phyloP scores from a whole-genome alignment of 2,113 vertebrate genomes.

The Climacteris rufus region DNA sequence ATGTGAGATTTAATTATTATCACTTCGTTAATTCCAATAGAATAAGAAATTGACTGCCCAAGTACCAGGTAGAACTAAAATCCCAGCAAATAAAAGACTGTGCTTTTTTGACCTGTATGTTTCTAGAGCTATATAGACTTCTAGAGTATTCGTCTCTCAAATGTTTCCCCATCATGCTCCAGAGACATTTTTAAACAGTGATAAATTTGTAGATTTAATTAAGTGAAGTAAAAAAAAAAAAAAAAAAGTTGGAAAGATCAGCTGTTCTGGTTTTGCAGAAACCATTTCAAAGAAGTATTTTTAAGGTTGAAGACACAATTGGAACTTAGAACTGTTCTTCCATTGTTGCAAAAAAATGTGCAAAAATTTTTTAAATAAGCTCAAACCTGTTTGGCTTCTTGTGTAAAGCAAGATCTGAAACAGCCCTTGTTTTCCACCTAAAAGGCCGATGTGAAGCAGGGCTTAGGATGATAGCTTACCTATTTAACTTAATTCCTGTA shows the following conservation, averaged over 20 bases:
- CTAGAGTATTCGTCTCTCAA: neutral
- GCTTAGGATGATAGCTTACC: neutral
- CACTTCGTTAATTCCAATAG: neutral
- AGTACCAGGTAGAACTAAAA: neutral
- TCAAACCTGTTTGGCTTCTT: neutral
- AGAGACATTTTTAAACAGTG: neutral
- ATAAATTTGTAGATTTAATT: neutral
- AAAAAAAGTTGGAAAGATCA: neutral
- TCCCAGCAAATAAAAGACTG: neutral
- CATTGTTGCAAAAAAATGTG: neutral
- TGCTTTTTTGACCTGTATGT: neutral
- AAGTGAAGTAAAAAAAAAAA: neutral
- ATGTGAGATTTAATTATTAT: neutral
- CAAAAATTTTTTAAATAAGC: neutral
- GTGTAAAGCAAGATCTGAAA: neutral
- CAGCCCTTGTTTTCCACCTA: neutral
- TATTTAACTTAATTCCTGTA: neutral
- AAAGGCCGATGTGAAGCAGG: neutral
- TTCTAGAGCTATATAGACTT: neutral
- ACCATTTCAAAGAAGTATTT: neutral
- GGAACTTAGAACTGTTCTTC: neutral
- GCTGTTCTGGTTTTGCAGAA: neutral
- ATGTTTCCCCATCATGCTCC: neutral
- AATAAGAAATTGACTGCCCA: neutral
- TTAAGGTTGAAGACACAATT: neutral